Evolutionary conservation across 2,888 invertebrate genomes (phyloP), one percentile per base, ranked within the genome.

Genomic region (Patella depressa): DNA sequence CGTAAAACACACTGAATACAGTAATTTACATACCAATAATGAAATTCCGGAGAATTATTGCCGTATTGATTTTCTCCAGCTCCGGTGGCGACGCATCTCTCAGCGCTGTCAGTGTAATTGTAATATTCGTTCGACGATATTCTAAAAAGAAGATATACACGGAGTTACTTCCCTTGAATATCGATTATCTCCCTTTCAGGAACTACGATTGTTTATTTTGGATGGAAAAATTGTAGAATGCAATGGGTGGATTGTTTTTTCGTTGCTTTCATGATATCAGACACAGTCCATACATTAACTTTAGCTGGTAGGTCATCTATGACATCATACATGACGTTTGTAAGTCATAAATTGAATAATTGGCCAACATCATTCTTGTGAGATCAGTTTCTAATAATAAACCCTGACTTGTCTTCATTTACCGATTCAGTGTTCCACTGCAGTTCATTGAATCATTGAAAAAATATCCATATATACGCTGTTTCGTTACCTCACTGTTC

Each of bases 11-110:
- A 45, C 45, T 45, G 45, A 45, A 45, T 45, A 45, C 2, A 65
- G 65, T 24, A 65, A 65, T 65, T 65, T 65, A 65, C 65, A 19
- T 65, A 65, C 65, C 65, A 65, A 65, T 65, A 65, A 65, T 65
- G 24, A 24, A 12, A 65, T 65, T 65, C 65, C 65, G 14, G 65
- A 24, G 24, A 65, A 65, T 65, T 65, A 65, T 19, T 24, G 24
- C 65, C 45, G 19, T 24, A 65, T 65, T 65, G 65, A 65, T 65
- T 65, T 65, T 19, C 65, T 65, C 45, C 9, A 45, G 9, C 45
- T 45, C 45, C 45, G 45, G 45, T 45, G 45, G 45, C 45, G 24
- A 24, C 65, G 65, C 65, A 65, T 65, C 65, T 45, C 65, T 65
- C 24, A 19, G 19, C 24, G 19, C 65, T 24, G 11, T 24, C 11